Base-by-base conservation (phyloP, 2,888 invertebrate genomes). In the Acleris emargana region DNA sequence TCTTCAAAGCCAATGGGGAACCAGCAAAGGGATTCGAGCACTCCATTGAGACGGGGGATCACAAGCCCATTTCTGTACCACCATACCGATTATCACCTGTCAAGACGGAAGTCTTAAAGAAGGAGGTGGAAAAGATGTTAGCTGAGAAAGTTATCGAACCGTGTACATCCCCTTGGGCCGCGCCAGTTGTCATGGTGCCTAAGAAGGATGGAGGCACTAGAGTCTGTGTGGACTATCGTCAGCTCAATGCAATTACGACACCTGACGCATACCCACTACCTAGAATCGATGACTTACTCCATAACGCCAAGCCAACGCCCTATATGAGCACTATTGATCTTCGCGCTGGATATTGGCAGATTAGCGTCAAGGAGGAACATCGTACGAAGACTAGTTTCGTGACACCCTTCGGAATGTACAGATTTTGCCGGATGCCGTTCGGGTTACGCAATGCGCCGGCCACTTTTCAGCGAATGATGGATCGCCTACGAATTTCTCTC, bases 261-360 rank as follows among this genome's bases (percentile, higher is more conserved):
- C 18, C 58, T 4, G 50, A 54, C 76, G n/a, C 75, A 73, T 83
- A 82, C 45, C 79, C 78, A 4, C 57, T 81, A 6, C 83, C 84
- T 3, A 63, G 76, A 13, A 78, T 84, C 51, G 82, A 82, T 54
- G 81, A 83, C 49, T 58, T 79, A 25, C 57, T 84, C 77, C 5
- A n/a, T 2, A 43, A 43, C 16, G 43, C 16, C 9, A 76, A 73
- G 66, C 63, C 64, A 5, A 69, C 71, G 3, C 43, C 58, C 6
- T 72, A 64, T 53, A 76, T 78, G 74, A 70, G 77, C 5, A 80
- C 78, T 1, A 62, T 84, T 5, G 80, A 83, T 57, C 68, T 85
- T 5, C 70, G 70, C n/a, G 58, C 75, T 4, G 82, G 82, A 0
- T 85, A 82, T 62, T 78, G 76, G 70, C 83, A 83, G 58, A 71